Conservation (phyloP, 1,140 invertebrate species). For the Brachionus asplanchnoidis region DNA sequence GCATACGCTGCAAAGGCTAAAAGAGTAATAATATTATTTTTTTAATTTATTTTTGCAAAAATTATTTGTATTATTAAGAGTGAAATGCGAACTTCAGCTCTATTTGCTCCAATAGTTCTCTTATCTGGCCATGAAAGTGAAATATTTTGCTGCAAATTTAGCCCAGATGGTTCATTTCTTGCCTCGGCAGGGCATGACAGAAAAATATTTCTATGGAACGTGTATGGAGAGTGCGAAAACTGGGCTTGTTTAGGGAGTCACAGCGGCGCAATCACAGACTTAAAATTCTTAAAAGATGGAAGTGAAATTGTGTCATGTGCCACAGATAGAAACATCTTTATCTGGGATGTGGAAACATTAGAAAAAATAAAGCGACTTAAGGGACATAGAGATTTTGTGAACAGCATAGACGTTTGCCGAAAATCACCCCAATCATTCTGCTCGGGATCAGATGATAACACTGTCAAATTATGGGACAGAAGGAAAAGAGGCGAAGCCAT, state of each 20-base stretch:
- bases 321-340: slow-evolving; percentile 82
- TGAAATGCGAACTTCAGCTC: slow-evolving; percentile 43
- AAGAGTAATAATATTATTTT: background rate
- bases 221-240: slow-evolving; percentile 96
- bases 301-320: slow-evolving; percentile 35
- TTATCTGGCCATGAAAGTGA: slow-evolving; percentile 94
- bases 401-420: slow-evolving; percentile 65
- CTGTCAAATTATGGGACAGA: slow-evolving; percentile 76
- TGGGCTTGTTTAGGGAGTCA: slow-evolving; percentile 82
- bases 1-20: slow-evolving; percentile 31
- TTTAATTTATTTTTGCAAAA: background rate
- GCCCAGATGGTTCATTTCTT: slow-evolving; percentile 87
- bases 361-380: slow-evolving; percentile 83
- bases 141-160: slow-evolving; percentile 86
- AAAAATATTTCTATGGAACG: slow-evolving; percentile 93
- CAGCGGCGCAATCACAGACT: slow-evolving; percentile 89
- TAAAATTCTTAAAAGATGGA: slow-evolving; percentile 71
- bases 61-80: background rate
- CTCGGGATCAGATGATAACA: slow-evolving; percentile 90
- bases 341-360: slow-evolving; percentile 88
- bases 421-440: slow-evolving; percentile 80
- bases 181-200: slow-evolving; percentile 93
- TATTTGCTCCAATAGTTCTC: slow-evolving; percentile 90
- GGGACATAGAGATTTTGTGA: slow-evolving; percentile 78
- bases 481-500: slow-evolving; percentile 75